Base-by-base conservation (phyloP, 2,888 invertebrate species). In the Amiota minor region DNA sequence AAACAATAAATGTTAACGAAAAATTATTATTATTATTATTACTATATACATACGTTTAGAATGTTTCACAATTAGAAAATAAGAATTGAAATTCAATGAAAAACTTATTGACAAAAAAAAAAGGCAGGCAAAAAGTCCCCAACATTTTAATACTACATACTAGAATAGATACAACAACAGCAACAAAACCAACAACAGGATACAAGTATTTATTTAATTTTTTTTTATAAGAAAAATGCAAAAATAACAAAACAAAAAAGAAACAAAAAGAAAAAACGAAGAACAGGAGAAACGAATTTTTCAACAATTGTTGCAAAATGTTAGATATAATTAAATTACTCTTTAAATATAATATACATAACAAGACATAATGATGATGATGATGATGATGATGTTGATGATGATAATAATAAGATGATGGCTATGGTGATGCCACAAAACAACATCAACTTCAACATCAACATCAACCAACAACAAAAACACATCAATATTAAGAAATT, bases 271-370 rank as follows among this genome's bases (percentile, higher is more conserved):
- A 75, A 77, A 74, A 70, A 78, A 74, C 73, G 76, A 79, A 72
- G 72, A 76, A 69, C 55, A 79, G 75, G 77, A 81, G 79, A 78
- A 86, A 85, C 84, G 82, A 87, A 84, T 84, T 87, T 85, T 85
- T 80, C 82, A 82, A 82, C 78, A 75, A 82, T 80, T 77, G 85
- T 85, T 86, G 85, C 84, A 82, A 79, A 79, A 84, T 83, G 80
- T 78, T 83, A 84, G 80, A 75, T 74, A 80, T 82, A 85, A 78
- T 77, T 77, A 77, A 72, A 80, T 77, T 77, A 80, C 80, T 83
- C 72, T 72, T 76, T 23, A 23, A 62, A 65, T 23, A 23, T 45
- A 65, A 16, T 68, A 78, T 78, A 77, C 78, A 77, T 78, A 81
- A 81, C 75, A n/a, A n/a, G n/a, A 72, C 65, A 73, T 77, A 77